These are phyloP conservation scores for Clupea harengus DNA, from an alignment of 2,113 vertebrate species.

Conservation along the genomic window DNA sequence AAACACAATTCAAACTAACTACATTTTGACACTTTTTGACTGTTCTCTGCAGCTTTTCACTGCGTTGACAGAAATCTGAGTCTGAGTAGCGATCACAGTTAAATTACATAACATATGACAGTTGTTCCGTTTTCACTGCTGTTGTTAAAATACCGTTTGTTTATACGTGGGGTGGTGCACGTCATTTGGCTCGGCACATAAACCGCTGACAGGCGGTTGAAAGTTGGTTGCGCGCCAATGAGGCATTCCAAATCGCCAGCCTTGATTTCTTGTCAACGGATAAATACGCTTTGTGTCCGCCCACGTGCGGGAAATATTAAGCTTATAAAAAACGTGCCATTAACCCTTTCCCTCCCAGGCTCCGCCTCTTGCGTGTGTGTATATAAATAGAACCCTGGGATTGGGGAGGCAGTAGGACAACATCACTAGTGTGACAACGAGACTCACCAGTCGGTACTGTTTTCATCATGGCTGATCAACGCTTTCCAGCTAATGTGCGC, in stretches of 20 bases:
- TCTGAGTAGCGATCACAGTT: no score
- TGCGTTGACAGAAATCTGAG: no score
- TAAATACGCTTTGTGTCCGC: background rate
- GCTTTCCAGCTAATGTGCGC: slow-evolving; percentile 55
- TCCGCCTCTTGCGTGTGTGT: background rate
- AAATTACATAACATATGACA: no score
- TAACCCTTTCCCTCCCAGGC: background rate
- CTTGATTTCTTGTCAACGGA: background rate
- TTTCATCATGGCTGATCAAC: slow-evolving; percentile 54
- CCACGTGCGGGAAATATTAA: background rate
- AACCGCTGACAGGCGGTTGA: background rate
- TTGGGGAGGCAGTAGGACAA: background rate
- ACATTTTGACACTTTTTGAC: no score
- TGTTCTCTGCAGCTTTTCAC: no score
- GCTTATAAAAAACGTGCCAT: background rate
- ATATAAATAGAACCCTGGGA: background rate
- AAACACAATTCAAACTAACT: no score
- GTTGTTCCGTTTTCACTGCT: no score
- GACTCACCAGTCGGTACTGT: background rate
- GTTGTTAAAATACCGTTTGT: background rate
- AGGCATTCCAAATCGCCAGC: background rate
- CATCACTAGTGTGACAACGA: background rate
- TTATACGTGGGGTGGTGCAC: background rate
- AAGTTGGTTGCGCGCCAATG: background rate
- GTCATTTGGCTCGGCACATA: background rate